Percentiles rank a stretch among this genome's conserved stretches.
phyloP scores from a whole-genome alignment of 1,140 invertebrate genomes.

The Eueides isabella region DNA sequence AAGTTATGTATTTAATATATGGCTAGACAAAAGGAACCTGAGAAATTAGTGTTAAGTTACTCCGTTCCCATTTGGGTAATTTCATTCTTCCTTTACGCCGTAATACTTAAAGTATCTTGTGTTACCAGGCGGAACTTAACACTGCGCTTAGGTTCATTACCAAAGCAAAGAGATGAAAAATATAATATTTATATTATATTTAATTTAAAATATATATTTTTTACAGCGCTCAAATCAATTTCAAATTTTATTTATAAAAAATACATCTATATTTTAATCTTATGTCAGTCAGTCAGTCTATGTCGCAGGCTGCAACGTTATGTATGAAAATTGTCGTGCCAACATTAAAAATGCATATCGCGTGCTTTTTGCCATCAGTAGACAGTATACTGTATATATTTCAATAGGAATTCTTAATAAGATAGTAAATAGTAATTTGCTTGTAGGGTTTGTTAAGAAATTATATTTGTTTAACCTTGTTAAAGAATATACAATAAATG shows the following conservation, averaged over 20 bases:
- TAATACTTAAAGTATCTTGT: no score
- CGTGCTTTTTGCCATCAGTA: not conserved
- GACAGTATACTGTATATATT: not conserved
- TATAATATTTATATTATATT: no score
- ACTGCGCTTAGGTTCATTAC: no score
- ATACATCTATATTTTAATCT: not conserved
- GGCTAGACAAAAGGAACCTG: no score
- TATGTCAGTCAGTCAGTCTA: not conserved
- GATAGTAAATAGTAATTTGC: not conserved
- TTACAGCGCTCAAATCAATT: not conserved
- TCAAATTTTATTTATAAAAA: not conserved
- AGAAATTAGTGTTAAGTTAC: no score
- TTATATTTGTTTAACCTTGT: not conserved
- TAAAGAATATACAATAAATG: not conserved
- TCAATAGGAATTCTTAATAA: slow-evolving; percentile 5
- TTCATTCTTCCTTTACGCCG: no score
- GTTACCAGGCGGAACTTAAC: no score
- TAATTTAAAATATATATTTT: no score
- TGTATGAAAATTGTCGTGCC: not conserved
- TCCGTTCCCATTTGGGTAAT: no score
- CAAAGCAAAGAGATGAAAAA: no score
- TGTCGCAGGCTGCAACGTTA: not conserved
- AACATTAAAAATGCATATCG: slow-evolving; percentile 1
- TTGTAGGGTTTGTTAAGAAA: not conserved
- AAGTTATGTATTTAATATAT: no score